Evolutionary conservation across 2,113 vertebrate genomes (phyloP), one percentile per base, ranked within the genome.

Genomic region (Paradisaea rubra): DNA sequence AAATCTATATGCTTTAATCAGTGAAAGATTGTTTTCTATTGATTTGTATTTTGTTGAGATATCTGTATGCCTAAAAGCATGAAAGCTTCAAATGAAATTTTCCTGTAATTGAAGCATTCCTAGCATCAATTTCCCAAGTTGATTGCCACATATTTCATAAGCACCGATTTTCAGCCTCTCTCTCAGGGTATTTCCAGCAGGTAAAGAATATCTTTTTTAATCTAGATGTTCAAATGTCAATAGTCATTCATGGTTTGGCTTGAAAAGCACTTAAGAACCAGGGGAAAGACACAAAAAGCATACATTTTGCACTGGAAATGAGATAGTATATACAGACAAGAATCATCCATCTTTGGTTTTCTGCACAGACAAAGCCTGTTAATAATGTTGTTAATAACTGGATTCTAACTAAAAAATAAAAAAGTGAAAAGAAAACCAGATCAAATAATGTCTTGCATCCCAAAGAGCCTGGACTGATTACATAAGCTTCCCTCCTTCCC

Each of bases 151-250:
- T 74, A 57, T 81, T 91, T 80, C 28, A n/a, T 23, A 82, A 80
- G 45, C 8, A 84, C 1, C 0, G 0, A 84, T 70, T 89, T 78
- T 42, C 16, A 61, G 41, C 6, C 18, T 69, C 5, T 54, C 28
- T 59, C 41, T 86, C 35, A 25, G 57, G 10, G 31, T 50, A 76
- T 28, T 85, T 82, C 49, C 39, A 44, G 28, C 1, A 9, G 31
- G 7, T 24, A 66, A 31, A 73, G 13, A 81, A 49, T 15, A 63
- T 6, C 2, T 11, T 76, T 56, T 64, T 39, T 4, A 4, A 50
- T 64, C 31, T 57, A 72, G 37, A 69, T 13, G 21, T 39, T 83
- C 54, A 16, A 24, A 0, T n/a, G 28, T n/a, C 14, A 73, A 42
- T 69, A 83, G 25, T 39, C 10, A 17, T 7, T 47, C 25, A 49